Conservation (phyloP, 2,797 vertebrate species). For the Neopelma chrysocephalum region DNA sequence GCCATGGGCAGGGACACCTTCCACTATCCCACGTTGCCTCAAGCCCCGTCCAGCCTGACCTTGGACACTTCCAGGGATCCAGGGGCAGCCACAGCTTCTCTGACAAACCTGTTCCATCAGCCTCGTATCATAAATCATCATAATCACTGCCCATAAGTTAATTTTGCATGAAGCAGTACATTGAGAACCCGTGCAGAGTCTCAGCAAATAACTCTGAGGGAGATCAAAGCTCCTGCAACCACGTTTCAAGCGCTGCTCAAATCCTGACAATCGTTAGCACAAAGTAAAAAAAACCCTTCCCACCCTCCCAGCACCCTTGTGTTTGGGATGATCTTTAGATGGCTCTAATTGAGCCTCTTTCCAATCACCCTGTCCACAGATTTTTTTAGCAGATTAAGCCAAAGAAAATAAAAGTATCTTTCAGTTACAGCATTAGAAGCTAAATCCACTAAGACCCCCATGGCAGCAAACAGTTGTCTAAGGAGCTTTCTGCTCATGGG, state of each 20-base stretch:
- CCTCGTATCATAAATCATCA: neutral
- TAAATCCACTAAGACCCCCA: neutral
- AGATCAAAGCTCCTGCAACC: neutral
- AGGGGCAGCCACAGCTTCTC: neutral
- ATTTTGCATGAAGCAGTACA: neutral
- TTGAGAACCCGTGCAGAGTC: neutral
- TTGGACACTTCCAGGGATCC: neutral
- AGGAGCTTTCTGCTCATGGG: neutral
- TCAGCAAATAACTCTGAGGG: neutral
- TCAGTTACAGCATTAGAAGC: neutral
- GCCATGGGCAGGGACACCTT: neutral
- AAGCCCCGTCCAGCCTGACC: neutral
- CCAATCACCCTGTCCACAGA: neutral
- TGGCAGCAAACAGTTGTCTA: neutral
- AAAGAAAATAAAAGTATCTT: neutral
- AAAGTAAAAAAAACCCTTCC: neutral
- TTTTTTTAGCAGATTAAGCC: neutral
- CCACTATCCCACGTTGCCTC: fast-evolving
- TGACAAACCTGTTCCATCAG: neutral
- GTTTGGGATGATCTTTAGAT: slow-evolving; percentile 38
- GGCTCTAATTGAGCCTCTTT: slow-evolving; percentile 6
- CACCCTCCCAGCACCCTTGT: neutral
- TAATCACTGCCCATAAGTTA: neutral
- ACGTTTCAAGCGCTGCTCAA: neutral
- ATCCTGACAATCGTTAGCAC: neutral